phyloP scores from a whole-genome alignment of 23 tunicate species.

The Trididemnum nubilum region DNA sequence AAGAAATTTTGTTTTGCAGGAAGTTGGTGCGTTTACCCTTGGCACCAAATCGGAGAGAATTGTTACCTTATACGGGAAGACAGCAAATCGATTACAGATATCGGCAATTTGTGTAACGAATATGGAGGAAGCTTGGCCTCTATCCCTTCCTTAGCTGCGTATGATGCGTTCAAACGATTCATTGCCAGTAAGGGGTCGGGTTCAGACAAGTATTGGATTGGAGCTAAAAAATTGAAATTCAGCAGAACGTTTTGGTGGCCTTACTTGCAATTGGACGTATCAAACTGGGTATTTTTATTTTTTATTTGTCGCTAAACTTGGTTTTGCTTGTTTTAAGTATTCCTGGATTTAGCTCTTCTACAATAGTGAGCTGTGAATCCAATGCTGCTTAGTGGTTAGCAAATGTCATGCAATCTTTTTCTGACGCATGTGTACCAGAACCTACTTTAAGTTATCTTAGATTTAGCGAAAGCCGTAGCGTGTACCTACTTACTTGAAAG shows the following conservation, averaged over 20 bases:
- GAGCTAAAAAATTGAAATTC: background rate
- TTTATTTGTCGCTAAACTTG: too few relatives aligned
- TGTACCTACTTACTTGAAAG: too few relatives aligned
- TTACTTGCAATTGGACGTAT: background rate
- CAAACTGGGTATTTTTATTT: background rate
- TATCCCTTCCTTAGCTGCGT: constrained; percentile 18
- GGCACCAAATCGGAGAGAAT: constrained; percentile 43
- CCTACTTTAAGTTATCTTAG: too few relatives aligned
- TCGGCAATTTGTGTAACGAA: background rate
- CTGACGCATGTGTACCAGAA: too few relatives aligned
- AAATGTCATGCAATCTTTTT: too few relatives aligned
- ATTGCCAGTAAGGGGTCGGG: background rate
- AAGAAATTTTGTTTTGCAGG: constrained; percentile 18
- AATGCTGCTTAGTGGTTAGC: too few relatives aligned
- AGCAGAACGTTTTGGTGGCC: background rate
- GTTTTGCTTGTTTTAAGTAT: too few relatives aligned
- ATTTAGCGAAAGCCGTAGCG: too few relatives aligned
- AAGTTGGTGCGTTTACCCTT: background rate
- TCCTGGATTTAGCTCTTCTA: too few relatives aligned
- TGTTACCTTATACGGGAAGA: constrained; percentile 1
- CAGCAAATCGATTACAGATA: background rate
- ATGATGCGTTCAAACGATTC: constrained; percentile 1
- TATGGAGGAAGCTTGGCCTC: background rate
- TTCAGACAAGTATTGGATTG: background rate
- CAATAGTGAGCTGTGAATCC: too few relatives aligned